Evolutionary conservation across 2,113 vertebrate genomes (phyloP).

Genomic region (Poicephalus gulielmi): DNA sequence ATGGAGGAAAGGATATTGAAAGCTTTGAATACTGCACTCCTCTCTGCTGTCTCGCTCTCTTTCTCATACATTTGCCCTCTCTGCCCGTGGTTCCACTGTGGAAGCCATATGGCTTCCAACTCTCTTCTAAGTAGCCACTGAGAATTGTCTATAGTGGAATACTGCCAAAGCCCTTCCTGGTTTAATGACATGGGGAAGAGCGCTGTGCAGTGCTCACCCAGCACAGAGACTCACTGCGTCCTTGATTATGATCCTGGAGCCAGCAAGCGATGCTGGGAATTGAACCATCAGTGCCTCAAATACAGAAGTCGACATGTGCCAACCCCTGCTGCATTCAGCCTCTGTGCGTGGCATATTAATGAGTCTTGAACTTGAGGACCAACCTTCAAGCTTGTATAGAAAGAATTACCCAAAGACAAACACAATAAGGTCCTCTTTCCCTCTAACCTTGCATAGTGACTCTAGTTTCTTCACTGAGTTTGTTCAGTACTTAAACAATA

Average conservation of each 20-base stretch:
- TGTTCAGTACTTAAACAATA: neutral
- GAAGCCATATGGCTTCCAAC: conserved; percentile 67
- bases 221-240: conserved; percentile 58
- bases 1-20: neutral
- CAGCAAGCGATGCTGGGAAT: conserved; percentile 50
- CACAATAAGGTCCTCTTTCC: neutral
- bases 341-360: conserved; percentile 35
- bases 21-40: conserved; percentile 19
- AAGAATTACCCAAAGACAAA: conserved; percentile 24
- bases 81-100: conserved; percentile 28
- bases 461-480: neutral
- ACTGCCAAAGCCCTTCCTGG: conserved; percentile 34
- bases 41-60: conserved; percentile 25
- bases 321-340: conserved; percentile 47
- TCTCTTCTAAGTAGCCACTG: conserved; percentile 38
- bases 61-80: conserved; percentile 62
- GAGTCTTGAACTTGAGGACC: conserved; percentile 51
- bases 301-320: conserved; percentile 40
- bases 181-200: conserved; percentile 60
- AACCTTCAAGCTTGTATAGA: conserved; percentile 39
- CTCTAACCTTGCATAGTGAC: neutral
- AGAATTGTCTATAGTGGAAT: conserved; percentile 48
- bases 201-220: conserved; percentile 43
- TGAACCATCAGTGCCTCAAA: conserved; percentile 53
- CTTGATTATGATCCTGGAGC: conserved; percentile 59